phyloP scores from a whole-genome alignment of 1,140 invertebrate genomes.

The Heliothis subflexa region DNA sequence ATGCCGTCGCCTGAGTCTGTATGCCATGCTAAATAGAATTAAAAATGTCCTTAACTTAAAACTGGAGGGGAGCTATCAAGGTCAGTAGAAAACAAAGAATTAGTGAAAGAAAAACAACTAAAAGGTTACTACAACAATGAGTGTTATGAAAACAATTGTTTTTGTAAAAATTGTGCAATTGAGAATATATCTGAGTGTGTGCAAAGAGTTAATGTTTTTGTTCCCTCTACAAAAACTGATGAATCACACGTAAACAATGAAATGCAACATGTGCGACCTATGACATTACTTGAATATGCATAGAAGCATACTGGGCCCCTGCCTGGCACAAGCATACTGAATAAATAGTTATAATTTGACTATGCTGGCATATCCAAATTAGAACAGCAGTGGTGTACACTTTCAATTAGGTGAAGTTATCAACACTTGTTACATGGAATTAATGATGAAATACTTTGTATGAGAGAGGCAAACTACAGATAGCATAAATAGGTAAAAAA shows the following conservation, averaged over 20 bases:
- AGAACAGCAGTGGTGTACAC: not conserved
- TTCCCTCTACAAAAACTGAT: slow-evolving; percentile 52
- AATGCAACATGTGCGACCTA: slow-evolving; percentile 49
- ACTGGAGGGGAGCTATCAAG: slow-evolving; percentile 44
- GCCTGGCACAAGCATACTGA: slow-evolving; percentile 27
- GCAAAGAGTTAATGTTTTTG: slow-evolving; percentile 26
- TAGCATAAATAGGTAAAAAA: slow-evolving; percentile 12
- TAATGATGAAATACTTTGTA: slow-evolving; percentile 5
- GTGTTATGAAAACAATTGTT: slow-evolving; percentile 8
- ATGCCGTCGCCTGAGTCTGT: slow-evolving; percentile 93
- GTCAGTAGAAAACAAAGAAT: slow-evolving; percentile 15
- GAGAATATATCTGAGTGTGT: slow-evolving; percentile 32
- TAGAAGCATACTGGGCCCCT: slow-evolving; percentile 34
- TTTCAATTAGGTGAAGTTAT: not conserved
- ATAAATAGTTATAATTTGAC: slow-evolving; percentile 26
- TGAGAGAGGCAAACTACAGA: not conserved
- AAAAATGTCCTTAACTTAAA: slow-evolving; percentile 72
- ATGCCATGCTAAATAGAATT: slow-evolving; percentile 85
- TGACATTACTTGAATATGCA: slow-evolving; percentile 61
- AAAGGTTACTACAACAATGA: slow-evolving; percentile 35
- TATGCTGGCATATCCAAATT: slow-evolving; percentile 5
- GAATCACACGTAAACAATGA: slow-evolving; percentile 57
- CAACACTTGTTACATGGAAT: not conserved
- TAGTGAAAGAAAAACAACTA: slow-evolving; percentile 25
- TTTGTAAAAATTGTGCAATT: slow-evolving; percentile 22